Base-by-base conservation (phyloP, 2,888 invertebrate species). In the Helicoverpa assulta region DNA sequence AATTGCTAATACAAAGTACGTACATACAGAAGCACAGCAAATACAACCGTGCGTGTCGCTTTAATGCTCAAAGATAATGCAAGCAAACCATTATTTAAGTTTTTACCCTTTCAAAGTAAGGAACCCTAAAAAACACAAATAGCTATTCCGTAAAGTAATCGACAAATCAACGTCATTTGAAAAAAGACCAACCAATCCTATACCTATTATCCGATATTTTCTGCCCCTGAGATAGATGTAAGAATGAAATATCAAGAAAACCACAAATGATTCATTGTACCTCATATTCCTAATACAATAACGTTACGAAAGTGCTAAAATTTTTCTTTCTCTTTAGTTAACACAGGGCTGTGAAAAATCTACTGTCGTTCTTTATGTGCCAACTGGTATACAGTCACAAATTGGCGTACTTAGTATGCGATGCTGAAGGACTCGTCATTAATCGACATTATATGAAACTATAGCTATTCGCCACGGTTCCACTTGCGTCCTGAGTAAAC, bases 1-100 rank as follows among this genome's bases (percentile, higher is more conserved):
- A 95, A 95, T 95, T 95, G 94, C 91, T 93, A 93, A 94, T 91
- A 94, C 92, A 93, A 47, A 93, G 93, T 93, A 93, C 85, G 85
- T 89, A 90, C 88, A 73, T 63, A 76, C 78, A 73, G 73, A 85
- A 84, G 83, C 86, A 84, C 81, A 85, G 77, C 85, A 85, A 88
- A 87, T 86, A 86, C 81, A 83, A 81, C 80, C 83, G 78, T 81
- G 76, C 50, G 51, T 71, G 62, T 59, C n/a, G 19, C 18, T 69
- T 68, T 64, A 70, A 74, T 73, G 59, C 56, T 73, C 60, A 70
- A 69, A 74, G 54, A 74, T 78, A 57, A 81, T 47, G 47, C 47
- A 16, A 4, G n/a, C 47, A 12, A n/a, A 14, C 40, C 40, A 40
- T 14, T 33, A 10, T 26, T 26, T 4, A 4, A 26, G 26, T 4